Percentiles rank a stretch among this genome's conserved stretches.
Conservation (phyloP, 2,888 invertebrate species). For the Emmelina monodactyla region DNA sequence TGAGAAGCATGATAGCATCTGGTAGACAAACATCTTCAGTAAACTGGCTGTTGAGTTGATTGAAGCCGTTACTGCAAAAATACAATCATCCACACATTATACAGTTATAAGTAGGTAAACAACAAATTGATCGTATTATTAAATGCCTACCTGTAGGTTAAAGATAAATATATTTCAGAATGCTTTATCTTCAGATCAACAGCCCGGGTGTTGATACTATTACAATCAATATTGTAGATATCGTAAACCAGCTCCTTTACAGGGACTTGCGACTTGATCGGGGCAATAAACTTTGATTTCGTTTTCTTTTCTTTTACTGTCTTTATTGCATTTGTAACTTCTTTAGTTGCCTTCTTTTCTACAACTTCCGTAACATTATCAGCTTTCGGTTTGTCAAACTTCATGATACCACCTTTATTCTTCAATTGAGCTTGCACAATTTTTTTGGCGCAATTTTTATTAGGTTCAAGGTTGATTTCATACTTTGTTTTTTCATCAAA, state of each 20-base stretch:
- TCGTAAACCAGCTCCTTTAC: slow-evolving; percentile 29
- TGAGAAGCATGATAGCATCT: slow-evolving; percentile 32
- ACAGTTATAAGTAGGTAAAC: slow-evolving; percentile 1
- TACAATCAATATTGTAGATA: no score
- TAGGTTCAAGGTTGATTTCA: slow-evolving; percentile 9
- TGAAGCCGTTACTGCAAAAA: slow-evolving; percentile 40
- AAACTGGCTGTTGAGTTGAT: slow-evolving; percentile 37
- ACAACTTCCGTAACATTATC: slow-evolving; percentile 4
- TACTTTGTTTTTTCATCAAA: slow-evolving; percentile 6
- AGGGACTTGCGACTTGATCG: slow-evolving; percentile 36
- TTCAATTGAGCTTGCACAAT: slow-evolving; percentile 37
- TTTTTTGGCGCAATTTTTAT: slow-evolving; percentile 22
- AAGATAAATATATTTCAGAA: no score
- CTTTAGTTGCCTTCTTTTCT: slow-evolving; percentile 8
- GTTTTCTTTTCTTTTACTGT: slow-evolving; percentile 23
- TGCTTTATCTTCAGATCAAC: no score
- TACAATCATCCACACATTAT: no score
- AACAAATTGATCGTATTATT: background rate
- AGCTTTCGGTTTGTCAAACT: slow-evolving; percentile 32
- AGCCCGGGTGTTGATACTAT: no score
- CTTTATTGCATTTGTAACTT: background rate
- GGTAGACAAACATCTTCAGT: slow-evolving; percentile 31
- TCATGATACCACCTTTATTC: slow-evolving; percentile 48
- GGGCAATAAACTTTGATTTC: slow-evolving; percentile 34
- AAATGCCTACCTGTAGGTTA: no score